A percentile compares a stretch with the other conserved stretches of the same genome.
Evolutionary conservation across 30 jellyfish, hydroid and myxozoan species (phyloP).

Genomic region (Cassiopea andromeda): DNA sequence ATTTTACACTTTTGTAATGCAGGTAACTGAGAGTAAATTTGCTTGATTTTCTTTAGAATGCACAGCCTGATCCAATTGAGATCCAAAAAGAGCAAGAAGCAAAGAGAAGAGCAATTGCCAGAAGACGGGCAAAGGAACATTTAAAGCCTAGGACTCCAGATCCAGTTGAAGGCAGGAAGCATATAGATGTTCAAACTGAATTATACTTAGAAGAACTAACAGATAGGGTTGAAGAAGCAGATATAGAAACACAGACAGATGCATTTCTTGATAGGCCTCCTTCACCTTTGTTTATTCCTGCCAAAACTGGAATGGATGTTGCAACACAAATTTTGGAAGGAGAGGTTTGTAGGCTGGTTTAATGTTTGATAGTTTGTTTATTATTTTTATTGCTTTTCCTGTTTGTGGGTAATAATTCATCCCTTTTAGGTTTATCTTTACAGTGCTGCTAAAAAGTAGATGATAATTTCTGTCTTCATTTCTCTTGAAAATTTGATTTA

Average conservation of each 20-base stretch:
- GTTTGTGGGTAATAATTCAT: too few species aligned
- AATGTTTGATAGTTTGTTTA: too few species aligned
- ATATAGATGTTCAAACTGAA: constrained; percentile 95
- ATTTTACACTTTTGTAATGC: too few species aligned
- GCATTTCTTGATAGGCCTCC: constrained; percentile 97
- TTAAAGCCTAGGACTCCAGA: constrained; percentile 92
- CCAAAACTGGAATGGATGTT: constrained; percentile 93
- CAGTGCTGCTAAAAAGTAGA: too few species aligned
- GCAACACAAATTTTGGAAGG: constrained; percentile 96
- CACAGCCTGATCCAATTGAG: constrained; percentile 96
- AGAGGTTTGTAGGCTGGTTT: constrained; percentile 63
- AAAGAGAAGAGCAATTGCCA: constrained; percentile 83
- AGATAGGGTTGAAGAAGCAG: constrained; percentile 98
- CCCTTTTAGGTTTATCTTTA: too few species aligned
- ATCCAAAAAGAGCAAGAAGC: constrained; percentile 91
- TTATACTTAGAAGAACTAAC: constrained; percentile 91
- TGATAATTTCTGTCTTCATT: too few species aligned
- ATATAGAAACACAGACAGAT: constrained; percentile 90
- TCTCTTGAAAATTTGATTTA: too few species aligned
- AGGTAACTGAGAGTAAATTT: too few species aligned
- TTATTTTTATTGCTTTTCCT: too few species aligned
- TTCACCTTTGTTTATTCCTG: constrained; percentile 94
- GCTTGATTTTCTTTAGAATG: constrained; percentile 45
- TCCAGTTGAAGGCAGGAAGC: constrained; percentile 96
- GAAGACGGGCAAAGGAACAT: constrained; percentile 87